Conservation (phyloP, 2,113 vertebrate species). For the Scytalopus superciliaris region DNA sequence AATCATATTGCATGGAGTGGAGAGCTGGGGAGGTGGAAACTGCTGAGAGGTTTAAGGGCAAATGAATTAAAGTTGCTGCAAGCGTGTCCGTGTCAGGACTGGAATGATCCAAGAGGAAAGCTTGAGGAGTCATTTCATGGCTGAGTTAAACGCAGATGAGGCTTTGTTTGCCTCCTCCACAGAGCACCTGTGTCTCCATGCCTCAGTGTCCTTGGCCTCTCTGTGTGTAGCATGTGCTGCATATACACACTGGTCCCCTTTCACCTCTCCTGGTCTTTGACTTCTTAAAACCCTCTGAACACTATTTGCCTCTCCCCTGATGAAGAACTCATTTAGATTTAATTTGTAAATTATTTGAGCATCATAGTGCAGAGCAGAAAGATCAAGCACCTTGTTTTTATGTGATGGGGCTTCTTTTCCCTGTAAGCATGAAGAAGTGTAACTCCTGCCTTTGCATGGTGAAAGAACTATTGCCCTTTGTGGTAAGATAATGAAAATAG, state of each 20-base stretch:
- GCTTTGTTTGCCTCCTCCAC: neutral
- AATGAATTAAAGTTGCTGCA: neutral
- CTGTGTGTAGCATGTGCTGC: neutral
- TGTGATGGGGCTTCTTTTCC: neutral
- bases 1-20: neutral
- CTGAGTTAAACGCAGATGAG: constrained; percentile 54
- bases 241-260: neutral
- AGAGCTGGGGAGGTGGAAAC: neutral
- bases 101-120: constrained; percentile 10
- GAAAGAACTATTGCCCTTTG: neutral
- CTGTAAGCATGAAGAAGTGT: neutral
- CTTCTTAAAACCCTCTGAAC: neutral
- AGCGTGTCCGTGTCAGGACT: neutral
- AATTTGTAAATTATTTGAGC: neutral
- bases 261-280: neutral
- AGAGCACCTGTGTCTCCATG: constrained; percentile 52
- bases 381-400: neutral
- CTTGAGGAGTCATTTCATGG: constrained; percentile 56
- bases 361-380: neutral
- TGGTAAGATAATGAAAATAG: neutral
- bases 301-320: neutral
- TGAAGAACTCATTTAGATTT: neutral
- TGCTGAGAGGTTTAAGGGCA: neutral
- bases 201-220: neutral
- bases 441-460: neutral